These are phyloP conservation scores for Pharmacophagus antenor DNA, from an alignment of 2,888 invertebrate genomes.

Conservation along the genomic window DNA sequence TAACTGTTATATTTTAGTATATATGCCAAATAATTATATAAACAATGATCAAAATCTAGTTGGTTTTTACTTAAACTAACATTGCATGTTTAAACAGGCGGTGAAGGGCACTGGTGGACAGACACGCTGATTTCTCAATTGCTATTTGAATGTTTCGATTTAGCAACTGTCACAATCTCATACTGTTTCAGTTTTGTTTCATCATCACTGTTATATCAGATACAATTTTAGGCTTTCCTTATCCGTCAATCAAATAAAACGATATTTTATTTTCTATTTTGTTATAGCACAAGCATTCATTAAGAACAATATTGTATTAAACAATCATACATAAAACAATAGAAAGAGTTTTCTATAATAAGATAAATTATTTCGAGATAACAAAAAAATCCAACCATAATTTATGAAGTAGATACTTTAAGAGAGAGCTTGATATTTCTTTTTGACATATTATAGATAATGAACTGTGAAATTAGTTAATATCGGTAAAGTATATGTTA, in stretches of 20 bases:
- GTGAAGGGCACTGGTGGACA: conserved; percentile 31
- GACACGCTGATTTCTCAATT: conserved; percentile 29
- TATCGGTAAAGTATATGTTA: neutral
- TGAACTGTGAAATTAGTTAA: neutral
- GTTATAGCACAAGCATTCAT: no score
- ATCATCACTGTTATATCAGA: conserved; percentile 13
- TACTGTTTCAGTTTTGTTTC: conserved; percentile 26
- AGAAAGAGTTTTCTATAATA: neutral
- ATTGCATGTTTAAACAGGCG: conserved; percentile 28
- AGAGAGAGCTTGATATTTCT: neutral
- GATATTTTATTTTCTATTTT: no score
- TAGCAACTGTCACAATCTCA: conserved; percentile 30
- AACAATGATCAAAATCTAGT: conserved; percentile 25
- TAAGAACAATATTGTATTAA: neutral
- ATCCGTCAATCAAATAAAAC: neutral
- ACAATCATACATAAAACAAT: neutral
- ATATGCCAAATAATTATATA: conserved; percentile 11
- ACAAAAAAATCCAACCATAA: neutral
- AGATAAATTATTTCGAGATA: neutral
- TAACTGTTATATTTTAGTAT: conserved; percentile 11
- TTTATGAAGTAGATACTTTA: neutral
- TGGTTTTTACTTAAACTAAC: conserved; percentile 12
- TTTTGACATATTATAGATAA: conserved; percentile 2
- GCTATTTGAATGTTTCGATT: conserved; percentile 31
- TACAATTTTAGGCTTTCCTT: conserved; percentile 14